Evolutionary conservation across 2,113 vertebrate genomes (phyloP), one percentile per base, ranked within the genome.

Genomic region (Myrmecophaga tridactyla): DNA sequence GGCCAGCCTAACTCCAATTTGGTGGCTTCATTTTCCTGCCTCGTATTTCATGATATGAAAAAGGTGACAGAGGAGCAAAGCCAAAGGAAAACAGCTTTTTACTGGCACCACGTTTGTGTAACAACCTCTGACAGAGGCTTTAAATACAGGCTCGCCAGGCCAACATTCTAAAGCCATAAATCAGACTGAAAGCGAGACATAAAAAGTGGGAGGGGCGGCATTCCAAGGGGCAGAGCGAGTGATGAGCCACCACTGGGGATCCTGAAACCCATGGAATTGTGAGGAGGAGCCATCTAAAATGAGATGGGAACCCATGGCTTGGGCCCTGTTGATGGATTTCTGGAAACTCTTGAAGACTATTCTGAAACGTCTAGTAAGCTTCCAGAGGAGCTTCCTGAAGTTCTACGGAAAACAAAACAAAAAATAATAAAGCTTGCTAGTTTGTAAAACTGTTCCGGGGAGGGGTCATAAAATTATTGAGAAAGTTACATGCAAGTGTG

Each of bases 61-160:
- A 95, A 93, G 86, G 90, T 3, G 29, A 89, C 73, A 62, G 85
- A 75, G 82, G 46, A 95, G 62, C 88, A 92, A 86, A 92, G 27
- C 65, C 90, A 86, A 89, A 96, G 89, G 78, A 94, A 94, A 96
- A 90, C 56, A 88, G 81, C 58, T 86, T 95, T 94, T 94, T 83
- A 87, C 63, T n/a, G 90, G 80, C 69, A 86, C 88, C 48, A 72
- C 3, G 1, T 62, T 84, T 14, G 0, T 29, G 56, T 23, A 88
- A 95, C 60, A 86, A 76, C 83, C 75, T 95, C 60, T 92, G 92
- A 96, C 96, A 91, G 90, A 90, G 93, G 89, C 90, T 96, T 95
- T 95, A 96, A 95, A 95, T 95, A 92, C 88, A 96, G 85, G 92
- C 65, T 75, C 77, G 83, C 65, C 51, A n/a, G 75, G 67, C 94